A percentile compares a stretch with the other conserved stretches of the same genome.
Evolutionary conservation across 2,113 vertebrate species (phyloP).

Genomic region (Danionella cerebrum): DNA sequence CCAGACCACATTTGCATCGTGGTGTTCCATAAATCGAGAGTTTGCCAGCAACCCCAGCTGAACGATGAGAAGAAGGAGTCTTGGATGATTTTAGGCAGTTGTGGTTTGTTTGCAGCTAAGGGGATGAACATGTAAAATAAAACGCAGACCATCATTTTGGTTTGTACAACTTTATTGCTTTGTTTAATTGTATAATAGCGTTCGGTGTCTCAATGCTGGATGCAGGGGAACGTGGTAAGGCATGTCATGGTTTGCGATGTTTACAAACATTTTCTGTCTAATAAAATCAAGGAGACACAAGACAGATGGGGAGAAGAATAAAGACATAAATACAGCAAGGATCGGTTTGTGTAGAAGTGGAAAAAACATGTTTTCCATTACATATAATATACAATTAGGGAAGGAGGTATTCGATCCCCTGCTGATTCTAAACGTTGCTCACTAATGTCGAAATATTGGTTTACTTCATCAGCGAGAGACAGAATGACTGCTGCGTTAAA

Average conservation of each 20-base stretch:
- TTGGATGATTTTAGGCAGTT: conserved; percentile 49
- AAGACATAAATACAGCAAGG: background rate
- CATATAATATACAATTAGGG: too few species aligned
- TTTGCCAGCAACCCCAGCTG: conserved; percentile 57
- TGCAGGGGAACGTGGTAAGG: conserved; percentile 6
- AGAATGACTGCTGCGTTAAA: too few species aligned
- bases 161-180: conserved; percentile 38
- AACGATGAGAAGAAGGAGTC: conserved; percentile 51
- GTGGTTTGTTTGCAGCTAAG: conserved; percentile 48
- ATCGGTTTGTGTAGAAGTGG: background rate
- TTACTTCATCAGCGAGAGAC: too few species aligned
- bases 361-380: background rate
- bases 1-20: conserved; percentile 53
- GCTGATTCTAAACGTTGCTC: too few species aligned
- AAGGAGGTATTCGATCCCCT: too few species aligned
- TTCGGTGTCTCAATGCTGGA: conserved; percentile 12
- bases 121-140: conserved; percentile 6
- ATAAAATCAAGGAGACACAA: conserved; percentile 1
- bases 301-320: background rate
- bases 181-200: conserved; percentile 29
- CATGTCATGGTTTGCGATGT: background rate
- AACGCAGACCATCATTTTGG: conserved; percentile 37
- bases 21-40: conserved; percentile 59
- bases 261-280: conserved; percentile 12
- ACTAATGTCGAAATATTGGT: too few species aligned